Percentiles rank a stretch among this genome's conserved stretches.
Conservation (phyloP, 2,797 vertebrate genomes). For the Pseudochirops cupreus region DNA sequence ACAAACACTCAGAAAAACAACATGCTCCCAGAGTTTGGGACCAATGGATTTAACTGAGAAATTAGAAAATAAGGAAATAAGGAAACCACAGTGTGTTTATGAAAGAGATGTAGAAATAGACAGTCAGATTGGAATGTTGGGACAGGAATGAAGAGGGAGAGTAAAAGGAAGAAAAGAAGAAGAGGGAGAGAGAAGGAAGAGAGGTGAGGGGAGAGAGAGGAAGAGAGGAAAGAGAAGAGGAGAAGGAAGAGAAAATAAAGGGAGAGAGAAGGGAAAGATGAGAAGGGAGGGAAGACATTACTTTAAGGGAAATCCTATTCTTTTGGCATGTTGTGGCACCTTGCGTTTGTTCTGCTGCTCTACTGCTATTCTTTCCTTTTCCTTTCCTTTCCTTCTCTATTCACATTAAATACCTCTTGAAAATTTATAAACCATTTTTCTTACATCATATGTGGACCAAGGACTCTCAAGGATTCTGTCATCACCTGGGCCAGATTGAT, state of each 20-base stretch:
- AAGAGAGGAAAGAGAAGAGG: background rate
- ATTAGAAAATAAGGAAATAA: conserved; percentile 27
- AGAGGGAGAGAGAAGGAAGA: too few species aligned
- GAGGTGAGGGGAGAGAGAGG: background rate
- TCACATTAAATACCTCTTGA: background rate
- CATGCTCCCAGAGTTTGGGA: background rate
- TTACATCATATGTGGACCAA: background rate
- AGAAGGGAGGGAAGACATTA: background rate
- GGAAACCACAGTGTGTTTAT: background rate
- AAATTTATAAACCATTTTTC: background rate
- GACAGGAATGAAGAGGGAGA: background rate
- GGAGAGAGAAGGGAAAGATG: too few species aligned
- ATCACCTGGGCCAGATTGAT: background rate
- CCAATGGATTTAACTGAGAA: background rate
- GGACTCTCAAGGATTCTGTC: background rate
- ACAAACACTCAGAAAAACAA: background rate
- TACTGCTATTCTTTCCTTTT: background rate
- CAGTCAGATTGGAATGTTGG: background rate
- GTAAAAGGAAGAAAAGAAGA: background rate
- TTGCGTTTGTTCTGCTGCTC: background rate
- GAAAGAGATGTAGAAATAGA: background rate
- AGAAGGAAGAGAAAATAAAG: background rate
- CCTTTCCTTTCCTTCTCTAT: background rate
- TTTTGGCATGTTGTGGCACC: background rate
- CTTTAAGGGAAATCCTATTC: background rate